phyloP scores from a whole-genome alignment of 2,797 vertebrate genomes.

The Ctenopoma multispine region DNA sequence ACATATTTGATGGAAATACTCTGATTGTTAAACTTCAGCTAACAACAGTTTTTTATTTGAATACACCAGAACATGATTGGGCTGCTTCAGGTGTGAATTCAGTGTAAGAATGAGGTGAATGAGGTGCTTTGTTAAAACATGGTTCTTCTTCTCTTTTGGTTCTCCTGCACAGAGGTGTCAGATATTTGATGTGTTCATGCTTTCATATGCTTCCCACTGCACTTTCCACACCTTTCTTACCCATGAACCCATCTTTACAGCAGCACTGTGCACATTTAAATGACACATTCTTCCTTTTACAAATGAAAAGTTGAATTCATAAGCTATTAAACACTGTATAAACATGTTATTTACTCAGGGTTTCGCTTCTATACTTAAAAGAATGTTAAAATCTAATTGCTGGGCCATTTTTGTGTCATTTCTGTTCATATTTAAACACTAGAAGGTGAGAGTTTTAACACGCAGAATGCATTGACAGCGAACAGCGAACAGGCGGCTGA shows the following conservation, averaged over 20 bases:
- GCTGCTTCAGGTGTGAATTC: not conserved
- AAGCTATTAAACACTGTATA: not conserved
- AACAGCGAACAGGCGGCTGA: not conserved
- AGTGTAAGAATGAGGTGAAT: not conserved
- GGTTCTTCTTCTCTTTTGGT: not conserved
- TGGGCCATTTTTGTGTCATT: not conserved
- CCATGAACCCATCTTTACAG: not conserved
- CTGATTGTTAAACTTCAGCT: not conserved
- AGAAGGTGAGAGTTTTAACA: not conserved
- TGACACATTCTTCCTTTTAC: not conserved
- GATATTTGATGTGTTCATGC: not conserved
- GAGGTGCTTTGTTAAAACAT: not conserved
- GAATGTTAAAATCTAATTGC: no score
- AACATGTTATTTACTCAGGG: not conserved
- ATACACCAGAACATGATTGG: not conserved
- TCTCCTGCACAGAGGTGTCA: not conserved
- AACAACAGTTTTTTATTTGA: not conserved
- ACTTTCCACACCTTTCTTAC: not conserved
- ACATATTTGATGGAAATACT: not conserved
- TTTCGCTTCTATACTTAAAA: not conserved
- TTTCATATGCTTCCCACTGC: not conserved
- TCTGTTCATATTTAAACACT: not conserved
- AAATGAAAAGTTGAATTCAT: not conserved
- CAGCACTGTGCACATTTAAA: not conserved
- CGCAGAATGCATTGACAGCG: not conserved